phyloP scores from a whole-genome alignment of 2,888 invertebrate species.

The Caenorhabditis wallacei region DNA sequence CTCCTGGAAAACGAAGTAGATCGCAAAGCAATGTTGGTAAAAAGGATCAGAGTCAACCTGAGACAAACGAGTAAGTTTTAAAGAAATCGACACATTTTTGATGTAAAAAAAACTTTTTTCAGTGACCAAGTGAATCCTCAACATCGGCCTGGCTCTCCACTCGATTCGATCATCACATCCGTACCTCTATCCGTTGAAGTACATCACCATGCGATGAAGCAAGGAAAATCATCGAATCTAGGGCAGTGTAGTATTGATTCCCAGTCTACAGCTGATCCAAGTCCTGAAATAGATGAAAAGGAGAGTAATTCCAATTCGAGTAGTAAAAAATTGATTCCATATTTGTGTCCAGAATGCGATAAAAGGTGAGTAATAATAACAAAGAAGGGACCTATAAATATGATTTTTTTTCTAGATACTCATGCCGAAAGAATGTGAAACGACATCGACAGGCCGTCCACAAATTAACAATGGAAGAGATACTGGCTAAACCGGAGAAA shows the following conservation, averaged over 20 bases:
- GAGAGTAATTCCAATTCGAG: neutral
- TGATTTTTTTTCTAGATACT: too few relatives aligned
- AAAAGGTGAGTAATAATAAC: constrained; percentile 55
- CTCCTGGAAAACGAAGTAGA: too few relatives aligned
- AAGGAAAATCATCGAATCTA: neutral
- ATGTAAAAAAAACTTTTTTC: neutral
- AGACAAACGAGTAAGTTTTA: neutral
- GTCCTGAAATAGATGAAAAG: constrained; percentile 8
- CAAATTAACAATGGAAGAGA: constrained; percentile 74
- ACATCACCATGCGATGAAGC: neutral
- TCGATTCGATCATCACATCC: constrained; percentile 68
- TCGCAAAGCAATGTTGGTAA: too few relatives aligned
- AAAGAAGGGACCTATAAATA: too few relatives aligned
- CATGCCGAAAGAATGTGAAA: constrained; percentile 80
- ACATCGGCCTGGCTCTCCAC: constrained; percentile 33
- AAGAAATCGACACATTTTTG: neutral
- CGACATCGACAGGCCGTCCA: constrained; percentile 79
- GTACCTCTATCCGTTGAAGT: constrained; percentile 56
- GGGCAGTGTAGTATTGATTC: constrained; percentile 31
- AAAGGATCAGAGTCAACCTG: too few relatives aligned
- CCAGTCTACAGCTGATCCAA: constrained; percentile 1
- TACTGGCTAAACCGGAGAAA: constrained; percentile 51
- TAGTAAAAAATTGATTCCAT: constrained; percentile 37
- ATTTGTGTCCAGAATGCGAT: constrained; percentile 72
- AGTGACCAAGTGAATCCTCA: neutral